Evolutionary conservation across 2,113 vertebrate genomes (phyloP).

Genomic region (Aspidoscelis tigris): DNA sequence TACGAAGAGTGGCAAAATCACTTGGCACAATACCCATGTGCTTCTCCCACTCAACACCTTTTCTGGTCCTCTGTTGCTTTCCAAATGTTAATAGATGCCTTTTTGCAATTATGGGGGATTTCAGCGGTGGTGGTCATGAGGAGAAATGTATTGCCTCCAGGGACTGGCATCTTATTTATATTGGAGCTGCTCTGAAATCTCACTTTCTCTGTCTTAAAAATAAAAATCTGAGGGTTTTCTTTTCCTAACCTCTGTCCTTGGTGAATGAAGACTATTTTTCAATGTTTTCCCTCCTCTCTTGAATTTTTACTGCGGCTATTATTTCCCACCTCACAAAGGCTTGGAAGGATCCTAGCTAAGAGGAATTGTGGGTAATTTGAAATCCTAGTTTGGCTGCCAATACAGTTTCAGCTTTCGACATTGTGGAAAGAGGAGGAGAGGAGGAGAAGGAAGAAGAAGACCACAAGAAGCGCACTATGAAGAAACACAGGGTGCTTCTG

Average conservation of each 20-base stretch:
- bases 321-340: neutral
- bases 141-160: neutral
- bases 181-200: neutral
- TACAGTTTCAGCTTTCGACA: neutral
- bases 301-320: neutral
- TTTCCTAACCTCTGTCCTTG: too few species aligned
- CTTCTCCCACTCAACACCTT: neutral
- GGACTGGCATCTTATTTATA: too few species aligned
- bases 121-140: neutral
- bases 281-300: neutral
- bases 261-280: too few species aligned
- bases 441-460: neutral
- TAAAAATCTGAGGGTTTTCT: neutral
- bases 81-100: neutral
- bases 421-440: neutral
- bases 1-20: neutral
- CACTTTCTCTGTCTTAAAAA: neutral
- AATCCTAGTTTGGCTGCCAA: neutral
- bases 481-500: too few species aligned
- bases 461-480: neutral
- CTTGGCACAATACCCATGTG: neutral
- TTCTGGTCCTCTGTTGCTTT: neutral
- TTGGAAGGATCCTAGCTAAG: neutral
- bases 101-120: neutral
- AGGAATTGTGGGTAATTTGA: neutral